Percentiles rank a stretch among this genome's conserved stretches.
These are phyloP conservation scores for Typhlichthys subterraneus DNA, from an alignment of 2,797 vertebrate species.

Conservation along the genomic window DNA sequence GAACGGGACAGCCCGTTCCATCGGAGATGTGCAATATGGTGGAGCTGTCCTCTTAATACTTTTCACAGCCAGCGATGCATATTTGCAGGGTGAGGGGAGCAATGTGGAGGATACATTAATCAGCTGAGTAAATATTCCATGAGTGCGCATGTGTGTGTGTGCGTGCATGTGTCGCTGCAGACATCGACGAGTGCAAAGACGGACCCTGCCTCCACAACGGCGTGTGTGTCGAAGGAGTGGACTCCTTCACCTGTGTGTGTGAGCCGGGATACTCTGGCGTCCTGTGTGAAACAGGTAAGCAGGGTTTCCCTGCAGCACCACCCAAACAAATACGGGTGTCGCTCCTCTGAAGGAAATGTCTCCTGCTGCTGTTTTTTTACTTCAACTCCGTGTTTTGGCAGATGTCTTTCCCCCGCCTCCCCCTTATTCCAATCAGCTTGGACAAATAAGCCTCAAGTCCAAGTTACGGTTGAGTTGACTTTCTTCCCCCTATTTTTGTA, in stretches of 20 bases:
- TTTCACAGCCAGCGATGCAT: constrained; percentile 80
- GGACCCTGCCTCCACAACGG: constrained; percentile 74
- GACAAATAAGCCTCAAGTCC: constrained; percentile 35
- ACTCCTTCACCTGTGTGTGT: constrained; percentile 78
- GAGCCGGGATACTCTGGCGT: constrained; percentile 73
- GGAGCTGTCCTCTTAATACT: constrained; percentile 69
- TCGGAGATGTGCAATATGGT: constrained; percentile 60
- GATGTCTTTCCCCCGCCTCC: too few species aligned
- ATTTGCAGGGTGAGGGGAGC: constrained; percentile 77
- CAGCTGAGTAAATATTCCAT: constrained; percentile 82
- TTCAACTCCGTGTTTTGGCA: neutral
- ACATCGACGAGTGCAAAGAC: constrained; percentile 78
- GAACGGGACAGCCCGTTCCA: constrained; percentile 51
- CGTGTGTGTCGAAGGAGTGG: constrained; percentile 70
- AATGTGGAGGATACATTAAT: constrained; percentile 78
- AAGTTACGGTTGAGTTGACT: constrained; percentile 47
- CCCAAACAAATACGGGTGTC: too few species aligned
- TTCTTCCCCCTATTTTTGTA: constrained; percentile 31
- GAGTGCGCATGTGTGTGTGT: constrained; percentile 45
- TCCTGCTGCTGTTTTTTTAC: too few species aligned
- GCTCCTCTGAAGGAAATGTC: too few species aligned
- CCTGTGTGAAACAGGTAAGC: constrained; percentile 82
- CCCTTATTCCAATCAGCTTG: too few species aligned
- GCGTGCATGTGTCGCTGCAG: constrained; percentile 60
- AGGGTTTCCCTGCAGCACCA: neutral